Percentiles rank a stretch among this genome's conserved stretches.
These are phyloP conservation scores for Hafferia zeledoni DNA, from an alignment of 2,797 vertebrate species.

Conservation along the genomic window DNA sequence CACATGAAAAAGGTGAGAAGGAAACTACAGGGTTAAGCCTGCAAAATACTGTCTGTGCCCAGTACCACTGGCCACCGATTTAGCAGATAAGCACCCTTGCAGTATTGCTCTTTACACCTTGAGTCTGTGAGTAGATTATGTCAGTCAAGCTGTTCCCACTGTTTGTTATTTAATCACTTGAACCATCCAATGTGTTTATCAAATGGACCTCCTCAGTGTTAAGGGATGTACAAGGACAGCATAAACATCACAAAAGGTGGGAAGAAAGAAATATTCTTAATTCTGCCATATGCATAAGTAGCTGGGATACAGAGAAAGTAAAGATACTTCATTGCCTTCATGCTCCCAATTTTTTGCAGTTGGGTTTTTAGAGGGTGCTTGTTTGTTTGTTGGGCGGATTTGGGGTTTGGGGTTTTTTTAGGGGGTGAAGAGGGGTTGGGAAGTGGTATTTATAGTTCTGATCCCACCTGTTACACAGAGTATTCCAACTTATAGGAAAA, in stretches of 20 bases:
- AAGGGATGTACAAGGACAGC: not conserved
- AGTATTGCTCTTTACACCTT: not conserved
- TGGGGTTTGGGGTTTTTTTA: rapidly evolving
- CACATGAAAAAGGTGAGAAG: conserved; percentile 1
- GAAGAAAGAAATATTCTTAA: not conserved
- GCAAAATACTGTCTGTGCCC: not conserved
- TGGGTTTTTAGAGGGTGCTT: not conserved
- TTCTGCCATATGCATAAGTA: not conserved
- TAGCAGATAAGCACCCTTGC: not conserved
- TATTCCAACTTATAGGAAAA: not conserved
- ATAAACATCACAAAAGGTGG: not conserved
- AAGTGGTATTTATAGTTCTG: not conserved
- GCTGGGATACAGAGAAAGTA: not conserved
- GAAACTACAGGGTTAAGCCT: conserved; percentile 8
- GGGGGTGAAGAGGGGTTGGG: not conserved
- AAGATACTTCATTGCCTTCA: not conserved
- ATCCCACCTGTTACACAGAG: not conserved
- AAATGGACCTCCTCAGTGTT: not conserved
- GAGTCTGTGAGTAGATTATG: conserved; percentile 24
- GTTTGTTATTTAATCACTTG: conserved; percentile 22
- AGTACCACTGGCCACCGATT: not conserved
- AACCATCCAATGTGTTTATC: not conserved
- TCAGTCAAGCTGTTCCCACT: not conserved
- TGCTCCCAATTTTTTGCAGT: not conserved
- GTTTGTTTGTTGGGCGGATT: not conserved